Conservation (phyloP, 2,113 vertebrate genomes). For the Lathamus discolor region DNA sequence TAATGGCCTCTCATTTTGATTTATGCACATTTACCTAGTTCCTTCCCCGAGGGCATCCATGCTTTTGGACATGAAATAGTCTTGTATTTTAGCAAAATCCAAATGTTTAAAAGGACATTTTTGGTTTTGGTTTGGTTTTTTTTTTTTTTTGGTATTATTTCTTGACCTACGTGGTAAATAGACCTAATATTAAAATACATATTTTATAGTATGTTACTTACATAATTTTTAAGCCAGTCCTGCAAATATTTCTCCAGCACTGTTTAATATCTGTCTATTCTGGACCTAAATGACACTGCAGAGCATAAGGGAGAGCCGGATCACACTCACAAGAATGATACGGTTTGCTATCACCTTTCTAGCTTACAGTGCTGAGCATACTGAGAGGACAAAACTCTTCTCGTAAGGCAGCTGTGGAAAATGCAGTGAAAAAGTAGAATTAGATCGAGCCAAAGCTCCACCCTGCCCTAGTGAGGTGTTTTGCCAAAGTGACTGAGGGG, state of each 20-base stretch:
- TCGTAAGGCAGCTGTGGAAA: background rate
- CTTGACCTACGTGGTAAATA: background rate
- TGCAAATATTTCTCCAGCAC: background rate
- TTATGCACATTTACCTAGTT: background rate
- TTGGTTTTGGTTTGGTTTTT: too few relatives aligned
- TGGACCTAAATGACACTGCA: background rate
- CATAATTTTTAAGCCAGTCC: background rate
- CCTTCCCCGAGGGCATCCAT: background rate
- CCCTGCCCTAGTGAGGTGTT: background rate
- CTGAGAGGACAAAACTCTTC: background rate
- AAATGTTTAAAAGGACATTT: background rate
- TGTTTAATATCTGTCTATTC: background rate
- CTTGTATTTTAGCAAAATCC: background rate
- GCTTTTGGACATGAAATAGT: background rate
- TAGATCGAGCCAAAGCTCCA: background rate
- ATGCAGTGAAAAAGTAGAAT: background rate
- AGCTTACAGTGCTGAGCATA: background rate
- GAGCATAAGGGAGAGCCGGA: background rate
- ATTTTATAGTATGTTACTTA: background rate
- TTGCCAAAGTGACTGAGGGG: background rate
- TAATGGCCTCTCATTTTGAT: constrained; percentile 1
- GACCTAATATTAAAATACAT: background rate
- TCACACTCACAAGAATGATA: background rate
- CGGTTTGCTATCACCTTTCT: background rate
- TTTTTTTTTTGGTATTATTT: background rate